phyloP scores from a whole-genome alignment of 2,888 invertebrate species.

The Chrysotoxum bicinctum region DNA sequence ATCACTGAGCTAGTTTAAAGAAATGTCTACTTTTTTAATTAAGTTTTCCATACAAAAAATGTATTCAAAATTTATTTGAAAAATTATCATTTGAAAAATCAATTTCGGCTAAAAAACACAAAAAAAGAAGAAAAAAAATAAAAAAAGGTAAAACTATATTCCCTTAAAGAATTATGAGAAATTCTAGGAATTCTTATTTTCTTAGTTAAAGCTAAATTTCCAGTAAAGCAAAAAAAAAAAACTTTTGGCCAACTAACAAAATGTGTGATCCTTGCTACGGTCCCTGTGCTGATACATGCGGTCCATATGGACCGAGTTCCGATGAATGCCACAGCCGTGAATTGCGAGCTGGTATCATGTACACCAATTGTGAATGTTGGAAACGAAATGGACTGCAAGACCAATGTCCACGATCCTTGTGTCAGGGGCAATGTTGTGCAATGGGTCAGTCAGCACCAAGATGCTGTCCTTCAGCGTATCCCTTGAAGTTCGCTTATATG shows the following conservation, averaged over 20 bases:
- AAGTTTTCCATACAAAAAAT: neutral
- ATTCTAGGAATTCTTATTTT: neutral
- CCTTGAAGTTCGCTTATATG: conserved; percentile 77
- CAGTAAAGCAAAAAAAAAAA: neutral
- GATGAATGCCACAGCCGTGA: conserved; percentile 83
- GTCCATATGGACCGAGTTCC: conserved; percentile 22
- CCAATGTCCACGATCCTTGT: conserved; percentile 83
- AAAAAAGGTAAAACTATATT: neutral
- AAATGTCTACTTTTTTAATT: neutral
- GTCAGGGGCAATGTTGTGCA: conserved; percentile 82
- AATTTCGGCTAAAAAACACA: neutral
- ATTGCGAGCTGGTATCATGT: conserved; percentile 83
- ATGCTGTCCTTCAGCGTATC: conserved; percentile 82
- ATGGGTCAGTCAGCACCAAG: conserved; percentile 82
- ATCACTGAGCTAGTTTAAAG: neutral
- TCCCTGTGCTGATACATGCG: conserved; percentile 19
- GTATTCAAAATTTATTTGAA: neutral
- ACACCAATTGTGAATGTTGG: conserved; percentile 84
- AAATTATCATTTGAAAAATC: neutral
- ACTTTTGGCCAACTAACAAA: neutral
- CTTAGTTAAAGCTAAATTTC: neutral
- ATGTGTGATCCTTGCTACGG: conserved; percentile 22
- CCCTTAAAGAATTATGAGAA: neutral
- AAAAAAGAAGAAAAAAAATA: neutral
- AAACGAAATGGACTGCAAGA: conserved; percentile 85